Percentiles rank a stretch among this genome's conserved stretches.
Evolutionary conservation across 1,140 invertebrate genomes (phyloP).

Genomic region (Pectinophora gossypiella): DNA sequence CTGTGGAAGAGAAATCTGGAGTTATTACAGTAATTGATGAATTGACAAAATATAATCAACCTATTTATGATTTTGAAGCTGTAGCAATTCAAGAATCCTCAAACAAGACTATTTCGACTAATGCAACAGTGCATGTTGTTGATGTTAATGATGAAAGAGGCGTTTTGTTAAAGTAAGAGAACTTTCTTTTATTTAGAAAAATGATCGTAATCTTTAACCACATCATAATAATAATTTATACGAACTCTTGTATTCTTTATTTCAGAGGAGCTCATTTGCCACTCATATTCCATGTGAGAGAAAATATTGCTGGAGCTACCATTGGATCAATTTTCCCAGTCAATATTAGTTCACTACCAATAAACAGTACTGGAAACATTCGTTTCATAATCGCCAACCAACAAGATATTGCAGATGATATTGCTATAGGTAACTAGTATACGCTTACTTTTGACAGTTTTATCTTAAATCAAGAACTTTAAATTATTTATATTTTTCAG

Average conservation of each 20-base stretch:
- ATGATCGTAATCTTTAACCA: conserved; percentile 19
- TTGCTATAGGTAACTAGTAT: conserved; percentile 78
- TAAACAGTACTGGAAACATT: conserved; percentile 66
- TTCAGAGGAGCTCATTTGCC: conserved; percentile 80
- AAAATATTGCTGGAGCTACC: conserved; percentile 84
- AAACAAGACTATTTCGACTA: conserved; percentile 83
- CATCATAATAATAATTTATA: background rate
- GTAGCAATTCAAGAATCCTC: conserved; percentile 80
- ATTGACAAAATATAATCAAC: conserved; percentile 81
- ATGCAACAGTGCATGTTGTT: conserved; percentile 89
- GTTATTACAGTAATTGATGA: conserved; percentile 90
- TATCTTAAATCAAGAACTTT: background rate
- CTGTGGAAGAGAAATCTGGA: conserved; percentile 91
- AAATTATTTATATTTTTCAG: conserved; percentile 31
- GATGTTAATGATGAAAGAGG: conserved; percentile 82
- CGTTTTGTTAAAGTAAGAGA: conserved; percentile 81
- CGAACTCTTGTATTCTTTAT: conserved; percentile 21
- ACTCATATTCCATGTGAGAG: conserved; percentile 84
- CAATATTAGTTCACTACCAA: conserved; percentile 68
- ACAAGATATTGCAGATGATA: conserved; percentile 84
- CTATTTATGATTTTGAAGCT: conserved; percentile 87
- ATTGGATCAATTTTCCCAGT: conserved; percentile 84
- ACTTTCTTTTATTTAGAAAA: too few relatives aligned
- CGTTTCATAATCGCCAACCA: conserved; percentile 87
- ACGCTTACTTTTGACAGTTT: background rate